These are phyloP conservation scores for Leptinotarsa undecemlineata DNA, from an alignment of 1,140 invertebrate genomes.

Conservation along the genomic window DNA sequence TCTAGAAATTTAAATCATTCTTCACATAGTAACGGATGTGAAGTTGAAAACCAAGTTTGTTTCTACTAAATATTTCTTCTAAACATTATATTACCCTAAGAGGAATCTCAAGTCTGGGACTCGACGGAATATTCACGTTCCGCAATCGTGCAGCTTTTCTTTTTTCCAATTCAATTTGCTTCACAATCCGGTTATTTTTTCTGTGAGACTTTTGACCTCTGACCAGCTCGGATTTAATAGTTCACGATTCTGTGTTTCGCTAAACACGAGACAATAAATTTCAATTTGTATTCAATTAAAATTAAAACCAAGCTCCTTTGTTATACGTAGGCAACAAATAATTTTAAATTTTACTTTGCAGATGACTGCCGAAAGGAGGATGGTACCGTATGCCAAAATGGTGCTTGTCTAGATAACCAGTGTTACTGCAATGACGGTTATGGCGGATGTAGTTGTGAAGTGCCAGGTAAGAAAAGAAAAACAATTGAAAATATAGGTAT, in stretches of 20 bases:
- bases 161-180: constrained; percentile 30
- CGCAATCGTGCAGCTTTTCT: constrained; percentile 26
- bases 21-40: too few relatives aligned
- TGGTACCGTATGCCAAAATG: constrained; percentile 84
- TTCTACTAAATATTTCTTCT: too few relatives aligned
- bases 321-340: background rate
- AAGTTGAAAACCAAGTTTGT: too few relatives aligned
- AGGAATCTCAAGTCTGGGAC: constrained; percentile 1
- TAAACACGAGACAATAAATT: constrained; percentile 13
- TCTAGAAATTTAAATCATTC: too few relatives aligned
- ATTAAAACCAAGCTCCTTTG: background rate
- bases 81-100: too few relatives aligned
- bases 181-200: constrained; percentile 14
- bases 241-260: constrained; percentile 24
- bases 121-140: constrained; percentile 28
- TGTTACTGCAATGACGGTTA: constrained; percentile 96
- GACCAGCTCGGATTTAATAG: constrained; percentile 15
- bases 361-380: constrained; percentile 89
- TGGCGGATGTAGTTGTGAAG: constrained; percentile 91
- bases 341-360: constrained; percentile 58
- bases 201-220: constrained; percentile 17
- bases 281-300: constrained; percentile 18
- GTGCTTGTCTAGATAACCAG: constrained; percentile 88
- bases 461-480: constrained; percentile 70
- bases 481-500: too few relatives aligned